These are phyloP conservation scores for Onychomys arenicola DNA, from an alignment of 2,797 vertebrate species.

Conservation along the genomic window DNA sequence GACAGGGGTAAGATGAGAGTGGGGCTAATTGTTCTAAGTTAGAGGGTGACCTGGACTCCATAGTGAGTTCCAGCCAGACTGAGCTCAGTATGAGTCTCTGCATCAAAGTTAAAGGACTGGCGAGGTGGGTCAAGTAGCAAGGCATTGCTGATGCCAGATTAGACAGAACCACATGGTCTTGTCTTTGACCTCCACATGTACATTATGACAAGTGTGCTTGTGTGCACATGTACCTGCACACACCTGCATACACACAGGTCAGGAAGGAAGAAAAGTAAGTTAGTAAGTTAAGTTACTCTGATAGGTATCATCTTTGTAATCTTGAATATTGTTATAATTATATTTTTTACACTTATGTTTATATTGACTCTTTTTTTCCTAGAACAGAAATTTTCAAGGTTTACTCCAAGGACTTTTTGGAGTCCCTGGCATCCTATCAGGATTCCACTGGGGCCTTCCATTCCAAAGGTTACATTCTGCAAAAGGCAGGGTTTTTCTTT, in stretches of 20 bases:
- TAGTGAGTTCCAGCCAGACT: neutral
- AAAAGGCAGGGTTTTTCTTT: neutral
- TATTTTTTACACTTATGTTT: neutral
- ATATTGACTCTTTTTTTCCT: neutral
- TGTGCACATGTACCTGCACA: too few relatives aligned
- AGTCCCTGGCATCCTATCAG: neutral
- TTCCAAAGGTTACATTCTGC: neutral
- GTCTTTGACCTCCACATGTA: neutral
- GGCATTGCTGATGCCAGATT: neutral
- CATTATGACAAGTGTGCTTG: neutral
- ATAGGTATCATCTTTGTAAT: neutral
- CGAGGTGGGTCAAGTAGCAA: neutral
- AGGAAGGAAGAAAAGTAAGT: neutral
- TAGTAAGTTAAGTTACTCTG: neutral
- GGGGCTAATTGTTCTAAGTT: neutral
- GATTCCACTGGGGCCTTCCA: too few relatives aligned
- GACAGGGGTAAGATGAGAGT: neutral
- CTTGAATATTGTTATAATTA: neutral
- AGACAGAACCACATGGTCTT: neutral
- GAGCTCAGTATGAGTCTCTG: neutral
- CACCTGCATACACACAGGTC: neutral
- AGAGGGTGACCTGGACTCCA: neutral
- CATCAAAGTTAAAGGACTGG: neutral
- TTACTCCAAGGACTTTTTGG: neutral
- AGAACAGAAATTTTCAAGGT: neutral